These are phyloP conservation scores for Agapornis roseicollis DNA, from an alignment of 2,113 vertebrate species.

Conservation along the genomic window DNA sequence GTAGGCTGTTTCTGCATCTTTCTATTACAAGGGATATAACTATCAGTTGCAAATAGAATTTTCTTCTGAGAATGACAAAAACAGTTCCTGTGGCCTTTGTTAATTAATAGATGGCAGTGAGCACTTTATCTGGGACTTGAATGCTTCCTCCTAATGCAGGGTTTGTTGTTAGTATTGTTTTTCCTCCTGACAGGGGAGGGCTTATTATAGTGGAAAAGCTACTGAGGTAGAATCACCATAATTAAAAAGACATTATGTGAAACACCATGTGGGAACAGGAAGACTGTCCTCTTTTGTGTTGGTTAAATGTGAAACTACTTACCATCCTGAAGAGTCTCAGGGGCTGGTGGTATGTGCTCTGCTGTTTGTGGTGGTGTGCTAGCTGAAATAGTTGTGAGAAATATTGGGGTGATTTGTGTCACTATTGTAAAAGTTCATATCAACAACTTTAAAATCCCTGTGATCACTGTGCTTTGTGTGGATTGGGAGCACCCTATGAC, in stretches of 20 bases:
- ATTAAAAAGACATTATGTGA: constrained; percentile 48
- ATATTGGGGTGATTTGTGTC: too few relatives aligned
- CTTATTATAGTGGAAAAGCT: neutral
- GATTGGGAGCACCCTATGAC: too few relatives aligned
- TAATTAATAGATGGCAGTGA: constrained; percentile 43
- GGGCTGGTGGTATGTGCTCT: neutral
- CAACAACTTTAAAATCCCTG: too few relatives aligned
- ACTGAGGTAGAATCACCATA: neutral
- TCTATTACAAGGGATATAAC: neutral
- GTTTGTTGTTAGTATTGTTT: constrained; percentile 8
- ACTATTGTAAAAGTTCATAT: too few relatives aligned
- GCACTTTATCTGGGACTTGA: neutral
- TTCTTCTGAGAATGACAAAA: neutral
- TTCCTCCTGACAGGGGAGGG: neutral
- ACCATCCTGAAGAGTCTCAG: neutral
- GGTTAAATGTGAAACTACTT: neutral
- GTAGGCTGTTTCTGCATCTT: constrained; percentile 19
- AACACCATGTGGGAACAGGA: neutral
- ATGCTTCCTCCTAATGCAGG: neutral
- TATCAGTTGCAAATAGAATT: neutral
- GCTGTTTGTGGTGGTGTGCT: neutral
- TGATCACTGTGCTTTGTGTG: too few relatives aligned
- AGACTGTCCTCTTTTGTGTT: neutral
- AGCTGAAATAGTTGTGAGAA: too few relatives aligned
- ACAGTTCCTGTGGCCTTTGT: neutral